Evolutionary conservation across 64 coral and sea anemone genomes (phyloP), one percentile per base, ranked within the genome.

Genomic region (Trachythela sp.): DNA sequence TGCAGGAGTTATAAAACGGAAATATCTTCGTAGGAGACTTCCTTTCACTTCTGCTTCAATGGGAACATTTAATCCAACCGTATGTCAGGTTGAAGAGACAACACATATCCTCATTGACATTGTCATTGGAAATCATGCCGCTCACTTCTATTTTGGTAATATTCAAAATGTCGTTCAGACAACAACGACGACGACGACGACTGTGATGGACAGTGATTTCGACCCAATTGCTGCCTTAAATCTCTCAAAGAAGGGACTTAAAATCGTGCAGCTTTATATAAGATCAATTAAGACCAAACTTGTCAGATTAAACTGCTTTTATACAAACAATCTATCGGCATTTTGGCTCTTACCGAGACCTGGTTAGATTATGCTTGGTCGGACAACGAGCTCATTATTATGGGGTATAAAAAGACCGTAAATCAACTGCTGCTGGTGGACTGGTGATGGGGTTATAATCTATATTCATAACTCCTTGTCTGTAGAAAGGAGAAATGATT

Each of bases 111-210:
- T n/a, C n/a, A n/a, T n/a, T n/a, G n/a, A n/a, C n/a, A n/a, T n/a
- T n/a, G n/a, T 91, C 33, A 54, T 40, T 91, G 54, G 89, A 91
- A 91, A 91, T 48, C 83, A 86, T 35, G 89, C 89, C 70, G 89
- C 89, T 86, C 83, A 85, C 20, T 90, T 77, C 89, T 90, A 85
- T 49, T 91, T 91, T 91, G 84, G 90, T 86, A 91, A 91, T 48
- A 91, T 39, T 54, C 38, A 86, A 91, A 86, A 90, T 90, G 89
- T 83, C 84, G 71, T 52, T 39, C 90, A 34, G 86, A 64, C 54
- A 27, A 91, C 56, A 18, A 91, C 32, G 85, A 39, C 84, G 85
- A 86, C 35, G n/a, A n/a, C n/a, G n/a, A n/a, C n/a, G n/a, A n/a
- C n/a, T n/a, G n/a, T n/a, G 33, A 59, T 70, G 6, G 56, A 84